Percentiles rank a stretch among this genome's conserved stretches.
These are phyloP conservation scores for Xerus rutilus DNA, from an alignment of 2,797 vertebrate species.

Conservation along the genomic window DNA sequence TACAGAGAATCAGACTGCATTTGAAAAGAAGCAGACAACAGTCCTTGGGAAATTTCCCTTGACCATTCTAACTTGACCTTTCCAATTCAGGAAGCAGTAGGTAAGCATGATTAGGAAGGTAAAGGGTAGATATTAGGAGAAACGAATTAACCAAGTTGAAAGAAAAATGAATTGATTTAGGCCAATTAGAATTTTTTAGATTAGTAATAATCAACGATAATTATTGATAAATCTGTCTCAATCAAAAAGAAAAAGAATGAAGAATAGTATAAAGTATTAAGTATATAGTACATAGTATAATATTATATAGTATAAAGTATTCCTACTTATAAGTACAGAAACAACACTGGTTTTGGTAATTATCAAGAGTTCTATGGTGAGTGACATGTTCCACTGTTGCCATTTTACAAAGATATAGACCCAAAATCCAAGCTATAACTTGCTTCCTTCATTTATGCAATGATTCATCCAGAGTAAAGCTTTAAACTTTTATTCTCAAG, in stretches of 20 bases:
- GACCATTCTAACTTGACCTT: neutral
- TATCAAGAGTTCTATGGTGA: neutral
- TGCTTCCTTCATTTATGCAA: neutral
- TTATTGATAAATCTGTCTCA: neutral
- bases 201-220: neutral
- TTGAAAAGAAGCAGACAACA: neutral
- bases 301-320: neutral
- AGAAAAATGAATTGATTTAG: neutral
- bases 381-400: neutral
- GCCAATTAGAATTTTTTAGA: neutral
- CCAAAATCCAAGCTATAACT: neutral
- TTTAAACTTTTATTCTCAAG: slow-evolving; percentile 38
- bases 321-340: neutral
- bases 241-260: neutral
- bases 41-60: neutral
- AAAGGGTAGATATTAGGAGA: neutral
- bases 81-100: neutral
- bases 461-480: neutral
- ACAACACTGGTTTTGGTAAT: neutral
- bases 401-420: neutral
- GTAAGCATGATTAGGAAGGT: neutral
- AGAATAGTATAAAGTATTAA: too few species aligned
- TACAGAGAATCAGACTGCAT: slow-evolving; percentile 7
- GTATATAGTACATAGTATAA: too few species aligned
- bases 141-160: slow-evolving; percentile 13